These are phyloP conservation scores for Tragelaphus oryx DNA, from an alignment of 2,797 vertebrate genomes.

Conservation along the genomic window DNA sequence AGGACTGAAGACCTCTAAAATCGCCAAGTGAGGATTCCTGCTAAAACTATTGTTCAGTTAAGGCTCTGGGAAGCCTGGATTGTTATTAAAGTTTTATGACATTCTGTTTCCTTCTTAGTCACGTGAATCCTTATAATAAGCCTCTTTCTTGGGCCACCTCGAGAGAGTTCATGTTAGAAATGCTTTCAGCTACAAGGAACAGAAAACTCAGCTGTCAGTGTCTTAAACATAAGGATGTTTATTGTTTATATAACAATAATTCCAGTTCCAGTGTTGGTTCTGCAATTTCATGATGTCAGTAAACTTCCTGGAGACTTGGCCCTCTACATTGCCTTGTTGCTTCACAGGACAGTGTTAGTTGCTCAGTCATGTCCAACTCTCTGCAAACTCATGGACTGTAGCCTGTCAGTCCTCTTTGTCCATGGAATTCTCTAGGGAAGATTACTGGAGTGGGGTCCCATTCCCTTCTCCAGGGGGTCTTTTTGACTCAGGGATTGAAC, in stretches of 20 bases:
- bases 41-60: not conserved
- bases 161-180: not conserved
- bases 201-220: not conserved
- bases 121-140: not conserved
- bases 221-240: not conserved
- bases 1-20: not conserved
- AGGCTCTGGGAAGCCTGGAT: not conserved
- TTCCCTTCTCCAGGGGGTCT: not conserved
- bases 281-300: not conserved
- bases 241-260: constrained; percentile 9
- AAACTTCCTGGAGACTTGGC: not conserved
- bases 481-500: not conserved
- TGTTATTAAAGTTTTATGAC: constrained; percentile 8
- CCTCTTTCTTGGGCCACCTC: not conserved
- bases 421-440: not conserved
- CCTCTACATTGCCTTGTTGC: not conserved
- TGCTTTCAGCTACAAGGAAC: constrained; percentile 20
- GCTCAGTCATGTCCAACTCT: not conserved
- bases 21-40: not conserved
- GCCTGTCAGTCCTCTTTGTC: not conserved
- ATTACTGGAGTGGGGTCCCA: not conserved
- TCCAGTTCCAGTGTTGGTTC: not conserved
- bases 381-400: not conserved
- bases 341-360: not conserved
- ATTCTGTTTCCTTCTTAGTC: not conserved